These are phyloP conservation scores for Bothrops jararaca DNA, from an alignment of 2,113 vertebrate species.

Conservation along the genomic window DNA sequence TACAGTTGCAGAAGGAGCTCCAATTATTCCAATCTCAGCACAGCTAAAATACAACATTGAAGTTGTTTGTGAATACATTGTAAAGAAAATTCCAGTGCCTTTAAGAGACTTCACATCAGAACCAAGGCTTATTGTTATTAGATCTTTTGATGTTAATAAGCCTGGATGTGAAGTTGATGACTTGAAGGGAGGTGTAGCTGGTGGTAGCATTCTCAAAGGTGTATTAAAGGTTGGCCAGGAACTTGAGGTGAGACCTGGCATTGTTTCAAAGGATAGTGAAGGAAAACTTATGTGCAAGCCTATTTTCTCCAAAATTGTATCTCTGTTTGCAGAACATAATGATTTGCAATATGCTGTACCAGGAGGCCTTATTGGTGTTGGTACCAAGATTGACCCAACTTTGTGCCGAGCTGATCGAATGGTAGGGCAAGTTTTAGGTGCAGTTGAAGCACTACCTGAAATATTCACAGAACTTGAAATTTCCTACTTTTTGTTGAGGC, in stretches of 20 bases:
- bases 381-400: conserved; percentile 97
- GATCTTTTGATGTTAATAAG: too few species aligned
- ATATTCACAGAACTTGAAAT: conserved; percentile 98
- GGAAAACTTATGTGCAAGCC: conserved; percentile 99
- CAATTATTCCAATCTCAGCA: too few species aligned
- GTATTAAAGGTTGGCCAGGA: conserved; percentile 99
- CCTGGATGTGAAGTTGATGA: too few species aligned
- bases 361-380: conserved; percentile 96
- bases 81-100: too few species aligned
- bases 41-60: too few species aligned
- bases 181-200: too few species aligned
- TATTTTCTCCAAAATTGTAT: conserved; percentile 98
- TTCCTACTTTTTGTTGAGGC: conserved; percentile 91
- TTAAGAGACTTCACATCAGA: too few species aligned
- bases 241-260: conserved; percentile 94
- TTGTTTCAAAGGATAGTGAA: conserved; percentile 98
- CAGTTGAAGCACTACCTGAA: conserved; percentile 93
- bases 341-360: conserved; percentile 96
- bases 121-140: too few species aligned
- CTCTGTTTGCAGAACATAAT: conserved; percentile 96
- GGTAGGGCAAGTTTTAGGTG: conserved; percentile 97
- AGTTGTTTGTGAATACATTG: too few species aligned
- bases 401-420: conserved; percentile 95
- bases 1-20: too few species aligned
- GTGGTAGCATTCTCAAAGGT: too few species aligned